Base-by-base conservation (phyloP, 2,113 vertebrate genomes). In the Ammospiza caudacuta region DNA sequence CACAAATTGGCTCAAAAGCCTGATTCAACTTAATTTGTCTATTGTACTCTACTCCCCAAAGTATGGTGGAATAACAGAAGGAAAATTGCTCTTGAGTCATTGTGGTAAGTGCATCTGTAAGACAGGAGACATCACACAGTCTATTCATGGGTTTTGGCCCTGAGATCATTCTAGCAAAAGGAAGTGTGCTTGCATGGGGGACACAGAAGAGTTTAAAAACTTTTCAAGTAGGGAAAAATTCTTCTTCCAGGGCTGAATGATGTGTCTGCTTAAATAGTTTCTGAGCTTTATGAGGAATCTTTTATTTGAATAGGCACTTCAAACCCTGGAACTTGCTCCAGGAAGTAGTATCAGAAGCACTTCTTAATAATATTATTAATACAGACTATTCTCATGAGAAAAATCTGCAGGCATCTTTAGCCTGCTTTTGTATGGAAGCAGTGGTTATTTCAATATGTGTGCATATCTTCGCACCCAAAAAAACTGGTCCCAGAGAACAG, bases 371-470 rank as follows among this genome's bases (percentile, higher is more conserved):
- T 83, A 29, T 29, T 90, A 37, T 57, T 85, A 83, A 67, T 92
- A 52, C 24, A 86, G 59, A 37, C 12, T 86, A 29, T 87, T 94
- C 76, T 90, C 68, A 58, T 78, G 85, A 90, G 94, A 94, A 95
- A 81, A 93, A 88, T 88, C 33, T 0, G 0, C 47, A 57, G 86
- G 57, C 64, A 33, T 69, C 46, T 94, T 95, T 84, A 66, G 17
- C 23, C 44, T 95, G 52, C 51, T 81, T 80, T 92, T 93, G 33
- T 83, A 23, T 83, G 82, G 58, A 69, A 77, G 58, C 59, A 69
- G 3, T 55, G 64, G 68, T 90, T 93, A 70, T 95, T 93, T 92
- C 90, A 90, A 37, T 93, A 64, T 21, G 25, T 33, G 18, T 89
- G 59, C 52, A 13, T 93, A 77, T 83, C 59, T 94, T 83, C 67